Evolutionary conservation across 2,113 vertebrate species (phyloP).

Genomic region (Jacana jacana): DNA sequence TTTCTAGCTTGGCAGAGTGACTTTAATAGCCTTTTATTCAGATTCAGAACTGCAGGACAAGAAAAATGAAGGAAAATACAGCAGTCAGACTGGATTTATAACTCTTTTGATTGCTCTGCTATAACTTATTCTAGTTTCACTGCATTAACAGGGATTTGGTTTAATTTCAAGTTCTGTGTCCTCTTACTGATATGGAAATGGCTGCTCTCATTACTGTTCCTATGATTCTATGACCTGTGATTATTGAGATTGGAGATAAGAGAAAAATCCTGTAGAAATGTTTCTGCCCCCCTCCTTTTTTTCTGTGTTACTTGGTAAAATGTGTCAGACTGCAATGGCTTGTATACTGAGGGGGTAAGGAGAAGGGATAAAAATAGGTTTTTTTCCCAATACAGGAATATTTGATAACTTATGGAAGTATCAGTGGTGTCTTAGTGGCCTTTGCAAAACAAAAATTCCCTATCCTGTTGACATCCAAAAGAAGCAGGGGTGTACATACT

Average conservation of each 20-base stretch:
- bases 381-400: too few relatives aligned
- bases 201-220: neutral
- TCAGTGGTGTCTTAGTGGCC: neutral
- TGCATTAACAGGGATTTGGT: neutral
- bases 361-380: neutral
- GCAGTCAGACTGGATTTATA: neutral
- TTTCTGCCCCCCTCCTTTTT: neutral
- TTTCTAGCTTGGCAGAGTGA: neutral
- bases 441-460: neutral
- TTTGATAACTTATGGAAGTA: neutral
- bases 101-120: neutral
- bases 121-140: neutral
- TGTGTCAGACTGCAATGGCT: neutral
- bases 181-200: neutral
- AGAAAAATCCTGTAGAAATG: neutral
- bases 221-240: neutral
- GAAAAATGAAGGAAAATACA: neutral
- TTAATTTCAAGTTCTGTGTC: neutral
- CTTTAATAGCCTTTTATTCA: neutral
- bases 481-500: neutral
- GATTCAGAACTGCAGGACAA: neutral
- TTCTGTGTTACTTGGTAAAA: neutral
- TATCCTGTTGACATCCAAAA: neutral
- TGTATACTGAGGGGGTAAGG: neutral
- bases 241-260: neutral